Conservation (phyloP, 2,113 vertebrate species). For the Lycocorax pyrrhopterus region DNA sequence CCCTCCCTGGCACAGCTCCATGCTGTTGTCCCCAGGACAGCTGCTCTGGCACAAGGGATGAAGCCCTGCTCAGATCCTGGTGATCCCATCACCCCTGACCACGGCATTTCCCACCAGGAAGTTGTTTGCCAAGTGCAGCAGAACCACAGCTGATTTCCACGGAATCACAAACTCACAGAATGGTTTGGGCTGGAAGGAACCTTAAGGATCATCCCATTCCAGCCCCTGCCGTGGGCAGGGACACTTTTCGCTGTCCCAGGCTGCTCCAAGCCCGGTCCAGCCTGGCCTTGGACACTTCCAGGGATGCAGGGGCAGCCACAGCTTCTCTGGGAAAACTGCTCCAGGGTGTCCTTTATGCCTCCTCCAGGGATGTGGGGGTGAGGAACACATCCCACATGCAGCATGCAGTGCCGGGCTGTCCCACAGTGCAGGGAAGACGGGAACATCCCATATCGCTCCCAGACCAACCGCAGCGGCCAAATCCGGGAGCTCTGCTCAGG, state of each 20-base stretch:
- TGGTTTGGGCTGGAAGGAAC: neutral
- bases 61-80: neutral
- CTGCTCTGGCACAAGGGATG: neutral
- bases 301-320: neutral
- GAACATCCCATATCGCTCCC: rapidly evolving
- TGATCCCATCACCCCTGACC: neutral
- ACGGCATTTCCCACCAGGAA: neutral
- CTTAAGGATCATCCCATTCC: neutral
- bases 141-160: neutral
- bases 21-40: neutral
- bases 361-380: rapidly evolving
- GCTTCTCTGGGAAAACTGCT: neutral
- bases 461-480: rapidly evolving
- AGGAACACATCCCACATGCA: neutral
- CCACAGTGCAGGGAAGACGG: neutral
- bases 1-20: neutral
- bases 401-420: rapidly evolving
- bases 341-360: neutral
- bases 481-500: neutral
- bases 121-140: neutral
- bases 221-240: neutral
- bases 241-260: neutral
- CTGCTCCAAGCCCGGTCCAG: neutral
- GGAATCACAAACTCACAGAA: neutral
- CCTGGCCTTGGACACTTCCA: neutral